Evolutionary conservation across 2,113 vertebrate genomes (phyloP), one percentile per base, ranked within the genome.

Genomic region (Acrocephalus arundinaceus): DNA sequence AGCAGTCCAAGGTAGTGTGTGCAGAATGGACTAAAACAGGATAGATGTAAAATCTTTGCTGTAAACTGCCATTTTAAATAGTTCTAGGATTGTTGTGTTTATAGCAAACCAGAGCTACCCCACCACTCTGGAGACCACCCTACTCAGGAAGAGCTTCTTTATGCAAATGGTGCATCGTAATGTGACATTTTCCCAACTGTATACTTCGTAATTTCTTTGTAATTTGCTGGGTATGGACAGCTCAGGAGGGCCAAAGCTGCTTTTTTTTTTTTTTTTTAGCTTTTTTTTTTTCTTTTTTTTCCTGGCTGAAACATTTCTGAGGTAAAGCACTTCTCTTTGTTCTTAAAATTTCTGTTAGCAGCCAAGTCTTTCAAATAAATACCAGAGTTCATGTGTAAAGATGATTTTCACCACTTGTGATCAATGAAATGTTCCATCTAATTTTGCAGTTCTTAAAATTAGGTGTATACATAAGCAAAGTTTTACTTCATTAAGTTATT

Each of bases 321-420:
- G 65, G 11, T 85, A 85, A 93, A 73, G 49, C 27, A 2, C 92
- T 92, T 66, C 4, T 90, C 63, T 93, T 93, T 89, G 62, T 80
- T 87, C 63, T 75, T 85, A 92, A 93, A 75, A 87, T 72, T 90
- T 72, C 70, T 94, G 30, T 54, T 95, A 61, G 61, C 35, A 90
- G 57, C 27, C 11, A 16, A 61, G 37, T 85, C 87, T 43, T 89
- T 96, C 77, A 92, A 84, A 75, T 67, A 78, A 22, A 37, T 61
- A n/a, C 63, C 17, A 16, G 46, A 28, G 76, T 39, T 91, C 31
- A 17, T 52, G 30, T 78, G 68, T 55, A 61, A 92, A 77, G 25
- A 28, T 70, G 46, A 63, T 85, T 90, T 93, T 87, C 24, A 15
- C 27, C 45, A 5, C 17, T 67, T 39, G 7, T 52, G 30, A 83